Conservation (phyloP, 2,113 vertebrate genomes). For the Centropus unirufus region DNA sequence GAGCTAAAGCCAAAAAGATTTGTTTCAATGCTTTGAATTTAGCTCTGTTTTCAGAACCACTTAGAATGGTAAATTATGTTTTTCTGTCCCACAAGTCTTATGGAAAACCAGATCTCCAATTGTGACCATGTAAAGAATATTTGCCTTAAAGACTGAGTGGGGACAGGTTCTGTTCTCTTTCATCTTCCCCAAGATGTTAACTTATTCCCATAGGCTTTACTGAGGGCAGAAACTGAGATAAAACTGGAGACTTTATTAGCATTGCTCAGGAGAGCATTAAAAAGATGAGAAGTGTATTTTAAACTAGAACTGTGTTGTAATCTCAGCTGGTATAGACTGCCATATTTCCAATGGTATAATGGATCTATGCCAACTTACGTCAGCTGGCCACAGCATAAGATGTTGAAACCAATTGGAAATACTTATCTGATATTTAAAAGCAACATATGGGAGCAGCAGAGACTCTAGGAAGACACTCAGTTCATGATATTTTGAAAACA, state of each 20-base stretch:
- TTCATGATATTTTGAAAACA: background rate
- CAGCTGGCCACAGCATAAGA: conserved; percentile 49
- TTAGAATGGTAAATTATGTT: conserved; percentile 6
- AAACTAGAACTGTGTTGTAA: background rate
- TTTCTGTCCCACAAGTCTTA: background rate
- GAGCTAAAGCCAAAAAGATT: background rate
- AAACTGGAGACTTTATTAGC: background rate
- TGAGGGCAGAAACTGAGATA: background rate
- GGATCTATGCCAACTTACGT: conserved; percentile 28
- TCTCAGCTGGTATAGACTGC: conserved; percentile 29
- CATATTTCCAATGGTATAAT: background rate
- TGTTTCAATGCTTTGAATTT: background rate
- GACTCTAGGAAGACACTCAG: background rate
- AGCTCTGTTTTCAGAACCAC: background rate
- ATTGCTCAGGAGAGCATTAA: background rate
- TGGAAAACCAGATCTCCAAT: background rate
- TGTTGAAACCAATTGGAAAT: conserved; percentile 46
- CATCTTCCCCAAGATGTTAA: background rate
- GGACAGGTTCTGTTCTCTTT: background rate
- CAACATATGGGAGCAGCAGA: conserved; percentile 41
- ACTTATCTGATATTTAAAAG: conserved; percentile 40
- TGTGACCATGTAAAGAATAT: background rate
- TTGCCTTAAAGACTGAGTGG: background rate
- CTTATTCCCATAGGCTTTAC: background rate
- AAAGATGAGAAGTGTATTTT: background rate